Evolutionary conservation across 2,113 vertebrate genomes (phyloP), one percentile per base, ranked within the genome.

Genomic region (Leucoraja erinaceus): DNA sequence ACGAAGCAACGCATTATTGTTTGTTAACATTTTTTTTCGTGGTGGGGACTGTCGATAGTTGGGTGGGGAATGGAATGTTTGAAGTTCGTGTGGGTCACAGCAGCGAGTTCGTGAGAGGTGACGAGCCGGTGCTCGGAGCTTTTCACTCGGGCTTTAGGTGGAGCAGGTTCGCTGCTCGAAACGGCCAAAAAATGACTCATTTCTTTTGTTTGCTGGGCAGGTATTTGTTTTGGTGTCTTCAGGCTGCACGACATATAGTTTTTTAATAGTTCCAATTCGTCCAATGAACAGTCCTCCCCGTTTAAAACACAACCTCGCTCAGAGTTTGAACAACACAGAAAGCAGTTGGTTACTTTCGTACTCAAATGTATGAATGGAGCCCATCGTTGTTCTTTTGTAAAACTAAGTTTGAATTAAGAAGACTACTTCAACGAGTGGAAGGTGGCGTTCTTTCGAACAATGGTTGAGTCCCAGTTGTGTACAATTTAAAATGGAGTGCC

Each of bases 401-500:
- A 11, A 91, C 38, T 70, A 91, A 38, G 66, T 12, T 54, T 47
- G 61, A 28, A 25, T 10, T 72, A 7, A 18, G 66, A 70, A 68
- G 4, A 31, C 8, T 4, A 25, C 38, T 33, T 10, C 4, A 54
- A 72, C 20, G 90, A 47, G 14, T 47, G 81, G 81, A 59, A 84
- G 25, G 78, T 38, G 66, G 63, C 33, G 33, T 91, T 20, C 7
- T 47, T 47, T 25, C 47, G 66, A 68, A 91, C 90, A 91, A 72
- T 68, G 54, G 90, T 22, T 91, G 22, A 54, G 9, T 54, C 90
- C 90, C 68, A 70, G 66, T 74, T 33, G 90, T 70, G 68, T 74
- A 38, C 9, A 72, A 72, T 91, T 74, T 91, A 91, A 91, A 91
- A 91, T 91, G 90, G 90, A 91, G 90, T 54, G 72, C 63, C 90